Percentiles rank a stretch among this genome's conserved stretches.
Evolutionary conservation across 2,888 invertebrate species (phyloP).

Genomic region (Caenorhabditis becei): DNA sequence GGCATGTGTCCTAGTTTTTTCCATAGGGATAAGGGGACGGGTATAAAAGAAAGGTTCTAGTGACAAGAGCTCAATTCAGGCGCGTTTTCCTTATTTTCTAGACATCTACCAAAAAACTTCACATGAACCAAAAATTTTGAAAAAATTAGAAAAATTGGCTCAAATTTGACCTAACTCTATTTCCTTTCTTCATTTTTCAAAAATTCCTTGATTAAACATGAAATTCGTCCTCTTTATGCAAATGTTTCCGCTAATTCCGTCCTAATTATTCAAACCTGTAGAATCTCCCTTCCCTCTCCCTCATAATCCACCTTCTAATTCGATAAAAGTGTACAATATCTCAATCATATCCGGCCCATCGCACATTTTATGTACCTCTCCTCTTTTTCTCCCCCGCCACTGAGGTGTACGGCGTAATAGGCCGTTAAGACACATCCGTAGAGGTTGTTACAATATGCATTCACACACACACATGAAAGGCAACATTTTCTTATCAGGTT

Average conservation of each 20-base stretch:
- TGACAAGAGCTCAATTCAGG: too few relatives aligned
- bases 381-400: conserved; percentile 10
- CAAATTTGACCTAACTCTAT: background rate
- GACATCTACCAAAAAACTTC: too few relatives aligned
- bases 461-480: conserved; percentile 32
- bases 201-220: too few relatives aligned
- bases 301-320: conserved; percentile 1
- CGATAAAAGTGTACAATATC: conserved; percentile 45
- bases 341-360: conserved; percentile 51
- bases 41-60: too few relatives aligned
- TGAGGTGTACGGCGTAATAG: conserved; percentile 52
- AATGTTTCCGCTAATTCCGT: background rate
- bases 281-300: background rate
- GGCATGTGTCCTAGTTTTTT: background rate
- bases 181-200: background rate
- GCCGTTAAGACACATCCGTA: conserved; percentile 49
- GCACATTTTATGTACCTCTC: conserved; percentile 54
- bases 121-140: too few relatives aligned
- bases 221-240: too few relatives aligned
- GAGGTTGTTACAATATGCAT: conserved; percentile 44
- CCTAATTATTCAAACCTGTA: conserved; percentile 2
- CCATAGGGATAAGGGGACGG: too few relatives aligned
- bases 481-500: conserved; percentile 35
- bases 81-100: too few relatives aligned
- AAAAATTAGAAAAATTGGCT: background rate